A percentile compares a stretch with the other conserved stretches of the same genome.
Evolutionary conservation across 2,113 vertebrate species (phyloP).

Genomic region (Hoplias malabaricus): DNA sequence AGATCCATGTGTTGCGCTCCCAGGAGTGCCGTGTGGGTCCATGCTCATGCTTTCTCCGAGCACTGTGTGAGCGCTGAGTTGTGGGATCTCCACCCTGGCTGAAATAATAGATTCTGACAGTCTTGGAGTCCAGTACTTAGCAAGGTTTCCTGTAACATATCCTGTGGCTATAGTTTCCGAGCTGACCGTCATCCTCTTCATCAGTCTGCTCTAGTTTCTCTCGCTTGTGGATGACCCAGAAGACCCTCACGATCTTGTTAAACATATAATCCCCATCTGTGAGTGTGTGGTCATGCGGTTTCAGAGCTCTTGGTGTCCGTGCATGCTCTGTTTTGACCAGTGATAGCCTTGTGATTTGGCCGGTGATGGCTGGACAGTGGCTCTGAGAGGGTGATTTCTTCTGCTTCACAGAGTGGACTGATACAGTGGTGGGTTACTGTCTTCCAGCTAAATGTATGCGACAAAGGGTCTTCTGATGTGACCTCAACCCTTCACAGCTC

Average conservation of each 20-base stretch:
- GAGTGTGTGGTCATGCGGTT: background rate
- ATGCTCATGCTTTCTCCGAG: background rate
- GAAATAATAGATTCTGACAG: slow-evolving; percentile 49
- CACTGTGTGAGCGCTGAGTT: background rate
- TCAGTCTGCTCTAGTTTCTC: background rate
- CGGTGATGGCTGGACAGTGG: background rate
- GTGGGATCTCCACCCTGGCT: slow-evolving; percentile 23
- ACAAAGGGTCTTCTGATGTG: background rate
- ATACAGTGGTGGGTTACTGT: background rate
- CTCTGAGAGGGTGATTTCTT: background rate
- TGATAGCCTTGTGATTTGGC: no score
- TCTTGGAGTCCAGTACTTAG: slow-evolving; percentile 26
- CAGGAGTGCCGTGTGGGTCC: background rate
- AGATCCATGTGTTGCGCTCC: no score
- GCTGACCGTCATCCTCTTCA: background rate
- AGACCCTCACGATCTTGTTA: background rate
- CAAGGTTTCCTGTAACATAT: slow-evolving; percentile 21
- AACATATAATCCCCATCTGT: background rate
- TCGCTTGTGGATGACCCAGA: background rate
- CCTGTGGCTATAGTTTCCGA: slow-evolving; percentile 20
- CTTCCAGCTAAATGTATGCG: background rate
- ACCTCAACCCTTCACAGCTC: background rate
- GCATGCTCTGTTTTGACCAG: no score
- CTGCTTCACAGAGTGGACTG: background rate
- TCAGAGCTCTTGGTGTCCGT: no score